Conservation (phyloP, 2,888 invertebrate genomes). For the Calliopum simillimum region DNA sequence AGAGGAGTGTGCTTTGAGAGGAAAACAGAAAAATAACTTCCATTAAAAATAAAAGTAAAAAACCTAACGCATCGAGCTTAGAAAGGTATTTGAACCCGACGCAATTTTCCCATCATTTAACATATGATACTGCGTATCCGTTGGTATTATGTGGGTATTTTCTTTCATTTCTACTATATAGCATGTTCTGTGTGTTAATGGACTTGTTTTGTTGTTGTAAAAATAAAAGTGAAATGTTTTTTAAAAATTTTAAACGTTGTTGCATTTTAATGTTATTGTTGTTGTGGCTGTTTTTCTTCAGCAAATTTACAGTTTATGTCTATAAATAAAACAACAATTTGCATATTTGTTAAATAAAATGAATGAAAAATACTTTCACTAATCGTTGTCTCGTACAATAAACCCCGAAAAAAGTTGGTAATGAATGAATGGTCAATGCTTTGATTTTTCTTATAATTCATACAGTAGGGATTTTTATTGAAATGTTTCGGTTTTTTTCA, state of each 20-base stretch:
- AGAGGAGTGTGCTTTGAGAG: too few species aligned
- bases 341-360: conserved; percentile 13
- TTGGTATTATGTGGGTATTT: too few species aligned
- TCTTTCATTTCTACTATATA: background rate
- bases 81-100: conserved; percentile 17
- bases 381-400: background rate
- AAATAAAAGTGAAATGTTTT: conserved; percentile 28
- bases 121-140: background rate
- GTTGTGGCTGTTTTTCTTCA: background rate
- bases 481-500: background rate
- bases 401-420: background rate
- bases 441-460: conserved; percentile 24
- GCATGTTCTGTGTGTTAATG: background rate
- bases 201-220: background rate
- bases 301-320: background rate
- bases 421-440: background rate
- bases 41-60: conserved; percentile 18
- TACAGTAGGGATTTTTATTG: conserved; percentile 29
- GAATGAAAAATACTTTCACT: conserved; percentile 20
- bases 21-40: background rate
- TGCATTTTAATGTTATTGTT: conserved; percentile 4
- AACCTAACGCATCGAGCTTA: background rate
- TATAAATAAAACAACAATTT: background rate
- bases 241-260: background rate
- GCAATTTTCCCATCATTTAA: conserved; percentile 9